Evolutionary conservation across 2,888 invertebrate genomes (phyloP).

Genomic region (Ophion ventricosus): DNA sequence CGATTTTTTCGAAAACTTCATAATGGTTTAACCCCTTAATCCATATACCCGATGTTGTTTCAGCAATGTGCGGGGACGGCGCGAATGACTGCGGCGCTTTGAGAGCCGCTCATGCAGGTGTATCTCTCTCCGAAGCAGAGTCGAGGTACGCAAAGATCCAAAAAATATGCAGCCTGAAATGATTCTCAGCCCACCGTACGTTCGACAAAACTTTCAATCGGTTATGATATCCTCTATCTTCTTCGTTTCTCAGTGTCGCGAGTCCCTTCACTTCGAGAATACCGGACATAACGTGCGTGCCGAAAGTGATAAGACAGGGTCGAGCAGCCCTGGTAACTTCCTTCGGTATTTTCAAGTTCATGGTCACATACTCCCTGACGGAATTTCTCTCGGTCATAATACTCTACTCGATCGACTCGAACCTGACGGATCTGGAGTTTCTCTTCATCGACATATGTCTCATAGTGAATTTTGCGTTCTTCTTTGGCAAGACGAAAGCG

Average conservation of each 20-base stretch:
- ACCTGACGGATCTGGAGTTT: slow-evolving; percentile 87
- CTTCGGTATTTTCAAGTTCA: slow-evolving; percentile 95
- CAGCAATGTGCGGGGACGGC: slow-evolving; percentile 89
- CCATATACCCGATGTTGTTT: neutral
- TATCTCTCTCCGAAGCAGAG: slow-evolving; percentile 94
- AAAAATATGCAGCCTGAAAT: neutral
- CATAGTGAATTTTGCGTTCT: slow-evolving; percentile 86
- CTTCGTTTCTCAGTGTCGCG: slow-evolving; percentile 86
- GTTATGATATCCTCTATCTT: neutral
- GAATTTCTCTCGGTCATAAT: slow-evolving; percentile 94
- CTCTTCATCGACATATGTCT: slow-evolving; percentile 88
- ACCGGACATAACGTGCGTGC: slow-evolving; percentile 92
- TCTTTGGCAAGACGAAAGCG: slow-evolving; percentile 87
- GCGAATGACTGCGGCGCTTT: slow-evolving; percentile 95
- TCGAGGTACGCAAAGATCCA: slow-evolving; percentile 84
- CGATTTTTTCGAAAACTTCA: no score
- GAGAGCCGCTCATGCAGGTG: slow-evolving; percentile 94
- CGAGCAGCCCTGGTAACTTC: slow-evolving; percentile 94
- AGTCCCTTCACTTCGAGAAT: slow-evolving; percentile 94
- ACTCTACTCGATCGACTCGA: slow-evolving; percentile 88
- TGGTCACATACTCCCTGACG: slow-evolving; percentile 95
- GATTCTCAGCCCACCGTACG: neutral
- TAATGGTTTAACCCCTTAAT: no score
- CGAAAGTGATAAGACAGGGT: slow-evolving; percentile 92
- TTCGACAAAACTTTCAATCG: neutral